These are phyloP conservation scores for Zaprionus obscuricornis DNA, from an alignment of 2,888 invertebrate species.

Conservation along the genomic window DNA sequence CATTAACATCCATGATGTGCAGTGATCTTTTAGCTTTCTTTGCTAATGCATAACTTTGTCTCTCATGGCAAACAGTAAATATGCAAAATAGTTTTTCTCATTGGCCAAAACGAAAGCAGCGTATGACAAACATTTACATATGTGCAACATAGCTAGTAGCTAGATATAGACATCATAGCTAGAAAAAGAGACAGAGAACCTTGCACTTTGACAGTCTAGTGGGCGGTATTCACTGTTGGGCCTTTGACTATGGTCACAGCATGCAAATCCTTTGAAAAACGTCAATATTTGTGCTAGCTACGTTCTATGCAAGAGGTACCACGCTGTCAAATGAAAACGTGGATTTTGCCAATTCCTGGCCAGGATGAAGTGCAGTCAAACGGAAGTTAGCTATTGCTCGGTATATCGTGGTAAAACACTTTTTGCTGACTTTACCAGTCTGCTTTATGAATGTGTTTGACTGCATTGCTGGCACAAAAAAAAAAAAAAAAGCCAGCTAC, in stretches of 20 bases:
- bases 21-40: too few species aligned
- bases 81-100: conserved; percentile 30
- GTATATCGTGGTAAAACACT: background rate
- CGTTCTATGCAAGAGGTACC: background rate
- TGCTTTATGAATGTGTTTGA: conserved; percentile 65
- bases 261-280: conserved; percentile 71
- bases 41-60: conserved; percentile 22
- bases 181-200: conserved; percentile 22
- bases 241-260: conserved; percentile 44
- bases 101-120: conserved; percentile 42
- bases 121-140: conserved; percentile 47
- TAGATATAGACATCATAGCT: background rate
- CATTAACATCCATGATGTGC: too few species aligned
- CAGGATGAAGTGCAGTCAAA: conserved; percentile 49
- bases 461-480: conserved; percentile 32
- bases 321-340: background rate
- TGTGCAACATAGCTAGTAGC: conserved; percentile 45
- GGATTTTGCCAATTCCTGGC: conserved; percentile 12
- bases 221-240: conserved; percentile 14
- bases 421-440: conserved; percentile 50
- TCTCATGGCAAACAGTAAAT: conserved; percentile 14
- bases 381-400: conserved; percentile 64
- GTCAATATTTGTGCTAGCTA: conserved; percentile 63
- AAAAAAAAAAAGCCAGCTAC: conserved; percentile 46
- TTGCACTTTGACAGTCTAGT: conserved; percentile 59